phyloP scores from a whole-genome alignment of 2,888 invertebrate species.

The Pogonocherus hispidulus region DNA sequence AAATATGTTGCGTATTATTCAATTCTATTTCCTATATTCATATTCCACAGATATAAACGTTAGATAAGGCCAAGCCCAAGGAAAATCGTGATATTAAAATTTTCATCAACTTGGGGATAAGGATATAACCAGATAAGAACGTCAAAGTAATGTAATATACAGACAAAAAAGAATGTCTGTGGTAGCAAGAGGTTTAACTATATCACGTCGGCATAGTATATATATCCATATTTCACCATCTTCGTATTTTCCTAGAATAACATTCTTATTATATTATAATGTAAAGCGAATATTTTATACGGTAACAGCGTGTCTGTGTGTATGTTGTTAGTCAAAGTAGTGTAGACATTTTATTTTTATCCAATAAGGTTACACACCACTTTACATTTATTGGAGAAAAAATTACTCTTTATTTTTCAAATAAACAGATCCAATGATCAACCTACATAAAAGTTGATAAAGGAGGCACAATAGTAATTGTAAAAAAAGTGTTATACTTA shows the following conservation, averaged over 20 bases:
- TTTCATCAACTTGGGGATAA: slow-evolving; percentile 39
- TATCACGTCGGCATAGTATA: slow-evolving; percentile 51
- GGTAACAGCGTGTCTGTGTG: not conserved
- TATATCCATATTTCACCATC: slow-evolving; percentile 52
- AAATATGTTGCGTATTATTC: too few relatives aligned
- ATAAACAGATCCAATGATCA: too few relatives aligned
- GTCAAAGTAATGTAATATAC: slow-evolving; percentile 42
- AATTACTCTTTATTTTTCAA: too few relatives aligned
- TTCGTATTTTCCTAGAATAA: slow-evolving; percentile 51
- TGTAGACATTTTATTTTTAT: not conserved
- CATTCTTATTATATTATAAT: slow-evolving; percentile 55
- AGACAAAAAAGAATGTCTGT: slow-evolving; percentile 44
- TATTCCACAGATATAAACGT: slow-evolving; percentile 7
- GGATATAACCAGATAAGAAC: slow-evolving; percentile 36
- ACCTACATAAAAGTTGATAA: too few relatives aligned
- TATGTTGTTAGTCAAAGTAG: not conserved
- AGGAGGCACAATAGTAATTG: too few relatives aligned
- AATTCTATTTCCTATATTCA: not conserved
- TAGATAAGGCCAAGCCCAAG: slow-evolving; percentile 30
- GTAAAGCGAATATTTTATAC: slow-evolving; percentile 43
- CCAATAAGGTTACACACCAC: too few relatives aligned
- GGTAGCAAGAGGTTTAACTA: slow-evolving; percentile 50
- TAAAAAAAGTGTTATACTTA: too few relatives aligned
- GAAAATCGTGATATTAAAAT: slow-evolving; percentile 40
- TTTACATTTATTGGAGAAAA: too few relatives aligned